These are phyloP conservation scores for Bambusicola thoracicus DNA, from an alignment of 2,113 vertebrate genomes.

Conservation along the genomic window DNA sequence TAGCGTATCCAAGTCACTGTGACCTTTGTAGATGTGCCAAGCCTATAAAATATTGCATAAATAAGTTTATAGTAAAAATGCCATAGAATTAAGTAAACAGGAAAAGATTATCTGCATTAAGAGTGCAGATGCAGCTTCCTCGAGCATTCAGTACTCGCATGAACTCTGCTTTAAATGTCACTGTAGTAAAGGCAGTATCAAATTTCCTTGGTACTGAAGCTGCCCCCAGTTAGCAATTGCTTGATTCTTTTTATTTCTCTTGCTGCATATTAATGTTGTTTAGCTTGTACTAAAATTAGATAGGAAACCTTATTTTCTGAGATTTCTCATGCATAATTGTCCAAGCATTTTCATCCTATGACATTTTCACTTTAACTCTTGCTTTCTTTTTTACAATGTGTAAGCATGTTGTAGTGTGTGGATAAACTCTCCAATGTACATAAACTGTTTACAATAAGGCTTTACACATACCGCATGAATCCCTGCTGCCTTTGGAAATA, in stretches of 20 bases:
- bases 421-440: neutral
- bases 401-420: neutral
- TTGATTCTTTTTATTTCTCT: conserved; percentile 23
- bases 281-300: neutral
- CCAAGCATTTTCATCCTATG: neutral
- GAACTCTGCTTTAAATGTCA: conserved; percentile 36
- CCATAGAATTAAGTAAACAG: neutral
- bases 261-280: neutral
- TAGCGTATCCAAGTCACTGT: neutral
- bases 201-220: neutral
- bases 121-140: neutral
- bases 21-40: neutral
- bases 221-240: neutral
- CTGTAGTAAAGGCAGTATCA: neutral
- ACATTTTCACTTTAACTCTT: neutral
- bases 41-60: neutral
- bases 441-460: conserved; percentile 23
- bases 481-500: conserved; percentile 45
- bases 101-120: conserved; percentile 1
- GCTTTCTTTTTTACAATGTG: neutral
- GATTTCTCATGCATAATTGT: neutral
- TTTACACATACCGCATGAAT: conserved; percentile 25
- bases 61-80: neutral
- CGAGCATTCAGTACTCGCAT: conserved; percentile 1
- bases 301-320: neutral